Evolutionary conservation across 2,888 invertebrate species (phyloP).

Genomic region (Agonopterix alstromeriana): DNA sequence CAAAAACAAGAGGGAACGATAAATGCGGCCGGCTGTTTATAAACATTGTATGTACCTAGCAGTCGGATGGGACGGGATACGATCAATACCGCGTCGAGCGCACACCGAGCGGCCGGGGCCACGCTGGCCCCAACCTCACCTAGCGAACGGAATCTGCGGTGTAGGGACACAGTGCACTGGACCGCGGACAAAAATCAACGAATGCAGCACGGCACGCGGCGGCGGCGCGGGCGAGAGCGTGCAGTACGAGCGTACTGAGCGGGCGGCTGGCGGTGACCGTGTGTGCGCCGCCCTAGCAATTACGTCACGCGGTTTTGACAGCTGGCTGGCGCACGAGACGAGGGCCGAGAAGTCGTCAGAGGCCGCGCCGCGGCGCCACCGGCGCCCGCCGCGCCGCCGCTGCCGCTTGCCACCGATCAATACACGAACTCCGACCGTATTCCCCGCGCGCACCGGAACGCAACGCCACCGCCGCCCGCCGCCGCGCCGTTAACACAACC

Average conservation of each 20-base stretch:
- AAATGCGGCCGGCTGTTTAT: slow-evolving; percentile 69
- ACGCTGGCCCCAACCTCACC: slow-evolving; percentile 51
- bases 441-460: neutral
- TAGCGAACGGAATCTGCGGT: slow-evolving; percentile 41
- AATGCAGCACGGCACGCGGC: slow-evolving; percentile 26
- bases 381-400: slow-evolving; percentile 12
- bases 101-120: slow-evolving; percentile 42
- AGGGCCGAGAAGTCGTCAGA: slow-evolving; percentile 16
- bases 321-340: slow-evolving; percentile 23
- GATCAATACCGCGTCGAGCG: slow-evolving; percentile 53
- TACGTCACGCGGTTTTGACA: slow-evolving; percentile 62
- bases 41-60: slow-evolving; percentile 52
- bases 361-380: slow-evolving; percentile 44
- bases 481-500: neutral
- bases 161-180: slow-evolving; percentile 30
- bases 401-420: neutral
- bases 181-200: slow-evolving; percentile 33
- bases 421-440: neutral
- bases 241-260: slow-evolving; percentile 39
- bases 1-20: slow-evolving; percentile 57
- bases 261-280: slow-evolving; percentile 55
- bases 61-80: slow-evolving; percentile 41
- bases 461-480: neutral
- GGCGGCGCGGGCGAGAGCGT: slow-evolving; percentile 14
- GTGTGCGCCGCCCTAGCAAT: slow-evolving; percentile 51